phyloP scores from a whole-genome alignment of 2,888 invertebrate species.

The Hemaris fuciformis region DNA sequence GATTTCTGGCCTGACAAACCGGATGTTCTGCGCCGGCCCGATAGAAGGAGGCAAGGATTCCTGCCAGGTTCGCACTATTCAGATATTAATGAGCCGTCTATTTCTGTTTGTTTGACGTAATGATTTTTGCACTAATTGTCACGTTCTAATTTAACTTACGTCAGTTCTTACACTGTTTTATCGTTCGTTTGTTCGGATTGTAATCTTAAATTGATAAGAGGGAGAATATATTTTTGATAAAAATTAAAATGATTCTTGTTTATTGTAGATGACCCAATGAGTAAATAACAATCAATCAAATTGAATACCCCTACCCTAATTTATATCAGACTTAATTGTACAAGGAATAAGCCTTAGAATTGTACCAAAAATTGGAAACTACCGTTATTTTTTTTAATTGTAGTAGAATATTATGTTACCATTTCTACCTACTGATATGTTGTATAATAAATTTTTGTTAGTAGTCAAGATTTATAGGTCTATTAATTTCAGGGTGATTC shows the following conservation, averaged over 20 bases:
- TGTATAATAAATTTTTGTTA: not conserved
- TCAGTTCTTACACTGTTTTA: not conserved
- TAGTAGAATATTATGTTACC: no score
- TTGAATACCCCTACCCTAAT: no score
- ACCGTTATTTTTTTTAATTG: no score
- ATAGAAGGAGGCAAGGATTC: slow-evolving; percentile 67
- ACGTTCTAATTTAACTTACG: not conserved
- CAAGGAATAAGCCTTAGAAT: no score
- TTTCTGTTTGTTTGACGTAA: not conserved
- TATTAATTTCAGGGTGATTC: slow-evolving; percentile 56
- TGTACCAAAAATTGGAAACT: no score
- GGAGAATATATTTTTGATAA: no score
- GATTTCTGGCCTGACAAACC: slow-evolving; percentile 39
- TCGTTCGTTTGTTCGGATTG: not conserved
- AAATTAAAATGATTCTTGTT: no score
- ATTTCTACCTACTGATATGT: no score
- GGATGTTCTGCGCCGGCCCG: slow-evolving; percentile 67
- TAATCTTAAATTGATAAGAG: no score
- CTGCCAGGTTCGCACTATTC: slow-evolving; percentile 54
- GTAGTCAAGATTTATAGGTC: not conserved
- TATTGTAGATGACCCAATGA: no score
- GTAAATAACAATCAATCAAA: no score
- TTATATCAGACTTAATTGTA: no score
- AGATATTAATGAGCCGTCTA: not conserved
- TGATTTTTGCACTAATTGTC: not conserved